Evolutionary conservation across 1,140 invertebrate genomes (phyloP), one percentile per base, ranked within the genome.

Genomic region (Aleiodes sp.): DNA sequence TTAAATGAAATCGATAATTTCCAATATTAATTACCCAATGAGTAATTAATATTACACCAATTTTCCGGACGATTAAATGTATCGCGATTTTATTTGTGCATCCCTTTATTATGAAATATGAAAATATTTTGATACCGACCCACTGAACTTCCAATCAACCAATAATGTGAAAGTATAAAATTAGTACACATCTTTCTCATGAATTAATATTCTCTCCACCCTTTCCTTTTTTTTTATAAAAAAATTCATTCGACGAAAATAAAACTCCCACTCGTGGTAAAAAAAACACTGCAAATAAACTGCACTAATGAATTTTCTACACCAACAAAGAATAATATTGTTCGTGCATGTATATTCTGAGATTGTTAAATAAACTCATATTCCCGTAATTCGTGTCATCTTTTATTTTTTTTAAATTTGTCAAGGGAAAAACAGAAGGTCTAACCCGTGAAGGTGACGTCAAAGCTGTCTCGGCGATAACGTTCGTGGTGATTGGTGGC

Each of bases 361-460:
- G n/a, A n/a, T n/a, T n/a, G n/a, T n/a, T n/a, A n/a, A n/a, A n/a
- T n/a, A n/a, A n/a, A n/a, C n/a, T n/a, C n/a, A n/a, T n/a, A n/a
- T n/a, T n/a, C n/a, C n/a, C n/a, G n/a, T n/a, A n/a, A n/a, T n/a
- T n/a, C n/a, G n/a, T n/a, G n/a, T n/a, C n/a, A n/a, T n/a, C n/a
- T n/a, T n/a, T n/a, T n/a, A n/a, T 6, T 35, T 35, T 35, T 35
- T 10, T 35, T 6, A 35, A 35, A 35, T 35, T 35, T 35, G 4
- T 10, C 31, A 35, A 35, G 4, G 4, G 31, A 35, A 35, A 4
- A 35, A 10, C 4, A 35, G 10, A 35, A 6, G 70, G 68, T 84
- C 83, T 83, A 83, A 84, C 83, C 83, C 82, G 82, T 84, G 80
- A 83, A 79, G 76, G 77, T 76, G 81, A 78, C 69, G 73, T 76